Percentiles rank a stretch among this genome's conserved stretches.
Evolutionary conservation across 2,888 invertebrate species (phyloP).

Genomic region (Cryptocheilus praepositus): DNA sequence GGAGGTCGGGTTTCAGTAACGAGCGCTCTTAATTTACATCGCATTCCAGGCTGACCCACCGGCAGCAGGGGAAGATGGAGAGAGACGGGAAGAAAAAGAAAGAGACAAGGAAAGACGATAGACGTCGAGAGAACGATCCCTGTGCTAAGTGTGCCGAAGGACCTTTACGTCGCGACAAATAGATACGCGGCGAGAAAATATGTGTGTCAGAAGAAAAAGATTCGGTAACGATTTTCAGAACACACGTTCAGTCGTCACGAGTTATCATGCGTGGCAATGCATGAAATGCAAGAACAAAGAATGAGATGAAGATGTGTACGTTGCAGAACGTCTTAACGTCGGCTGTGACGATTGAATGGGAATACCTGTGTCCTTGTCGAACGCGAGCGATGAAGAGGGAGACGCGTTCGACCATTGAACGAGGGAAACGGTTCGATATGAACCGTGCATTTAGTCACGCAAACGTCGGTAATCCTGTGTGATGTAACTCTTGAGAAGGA

Average conservation of each 20-base stretch:
- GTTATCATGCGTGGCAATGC: background rate
- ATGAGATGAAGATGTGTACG: background rate
- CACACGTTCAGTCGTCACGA: too few relatives aligned
- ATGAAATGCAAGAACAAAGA: too few relatives aligned
- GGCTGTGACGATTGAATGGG: too few relatives aligned
- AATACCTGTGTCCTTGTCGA: too few relatives aligned
- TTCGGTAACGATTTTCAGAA: background rate
- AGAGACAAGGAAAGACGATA: conserved; percentile 4
- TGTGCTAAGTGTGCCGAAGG: conserved; percentile 1
- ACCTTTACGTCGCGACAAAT: conserved; percentile 3
- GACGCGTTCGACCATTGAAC: too few relatives aligned
- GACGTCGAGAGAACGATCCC: background rate
- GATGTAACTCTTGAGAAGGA: background rate
- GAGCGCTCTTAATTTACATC: conserved; percentile 12
- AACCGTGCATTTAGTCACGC: background rate
- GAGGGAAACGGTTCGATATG: too few relatives aligned
- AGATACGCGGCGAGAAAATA: conserved; percentile 1
- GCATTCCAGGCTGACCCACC: conserved; percentile 6
- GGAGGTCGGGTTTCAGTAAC: conserved; percentile 7
- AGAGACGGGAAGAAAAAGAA: background rate
- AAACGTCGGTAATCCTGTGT: too few relatives aligned
- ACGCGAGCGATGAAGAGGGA: too few relatives aligned
- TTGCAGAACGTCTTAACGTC: background rate
- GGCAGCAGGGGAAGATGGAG: background rate
- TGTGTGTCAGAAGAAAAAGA: background rate